Percentiles rank a stretch among this genome's conserved stretches.
Conservation (phyloP, 2,797 vertebrate species). For the Cryptoprocta ferox region DNA sequence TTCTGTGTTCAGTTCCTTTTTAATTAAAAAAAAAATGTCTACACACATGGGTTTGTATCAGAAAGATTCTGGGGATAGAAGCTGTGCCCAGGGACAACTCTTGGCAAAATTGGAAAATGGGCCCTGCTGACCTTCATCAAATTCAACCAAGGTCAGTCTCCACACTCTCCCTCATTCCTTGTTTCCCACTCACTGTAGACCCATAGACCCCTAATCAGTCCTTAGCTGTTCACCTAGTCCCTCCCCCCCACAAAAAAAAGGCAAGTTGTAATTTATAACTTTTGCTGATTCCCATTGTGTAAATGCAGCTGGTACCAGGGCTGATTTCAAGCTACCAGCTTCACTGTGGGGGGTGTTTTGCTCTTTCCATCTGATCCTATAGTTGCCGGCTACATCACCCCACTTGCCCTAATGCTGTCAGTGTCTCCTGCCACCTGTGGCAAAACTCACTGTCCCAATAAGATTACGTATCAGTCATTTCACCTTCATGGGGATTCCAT, state of each 20-base stretch:
- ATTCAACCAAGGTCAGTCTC: neutral
- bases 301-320: neutral
- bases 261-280: neutral
- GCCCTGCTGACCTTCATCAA: neutral
- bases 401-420: neutral
- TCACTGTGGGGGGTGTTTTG: neutral
- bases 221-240: neutral
- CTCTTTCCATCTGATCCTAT: neutral
- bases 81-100: neutral
- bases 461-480: neutral
- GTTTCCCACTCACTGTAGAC: neutral
- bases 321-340: neutral
- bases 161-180: neutral
- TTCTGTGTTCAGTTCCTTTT: constrained; percentile 30
- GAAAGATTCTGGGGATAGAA: constrained; percentile 34
- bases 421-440: neutral
- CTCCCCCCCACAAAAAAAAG: neutral
- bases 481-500: neutral
- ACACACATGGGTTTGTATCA: neutral
- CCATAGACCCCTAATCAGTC: neutral
- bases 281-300: neutral
- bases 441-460: neutral
- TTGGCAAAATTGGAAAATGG: neutral
- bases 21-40: constrained; percentile 41
- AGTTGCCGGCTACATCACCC: neutral